phyloP scores from a whole-genome alignment of 2,797 vertebrate genomes.

The Enteromius fasciolatus region DNA sequence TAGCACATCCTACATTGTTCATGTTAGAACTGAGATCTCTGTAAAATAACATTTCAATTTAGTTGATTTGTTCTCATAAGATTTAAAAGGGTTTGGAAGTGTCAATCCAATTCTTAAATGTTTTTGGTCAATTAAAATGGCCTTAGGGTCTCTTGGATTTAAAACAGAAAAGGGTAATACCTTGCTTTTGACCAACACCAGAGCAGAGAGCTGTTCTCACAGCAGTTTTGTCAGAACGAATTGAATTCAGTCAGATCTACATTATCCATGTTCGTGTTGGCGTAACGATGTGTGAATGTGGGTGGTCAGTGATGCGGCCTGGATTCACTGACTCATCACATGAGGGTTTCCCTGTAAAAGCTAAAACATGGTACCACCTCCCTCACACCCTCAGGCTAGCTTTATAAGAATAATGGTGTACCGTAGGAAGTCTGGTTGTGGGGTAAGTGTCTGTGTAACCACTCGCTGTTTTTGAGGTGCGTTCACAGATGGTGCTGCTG shows the following conservation, averaged over 20 bases:
- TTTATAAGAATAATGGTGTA: conserved; percentile 43
- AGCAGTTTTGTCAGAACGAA: conserved; percentile 46
- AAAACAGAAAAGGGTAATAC: conserved; percentile 24
- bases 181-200: conserved; percentile 41
- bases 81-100: background rate
- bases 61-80: background rate
- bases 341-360: conserved; percentile 70
- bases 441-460: conserved; percentile 69
- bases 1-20: background rate
- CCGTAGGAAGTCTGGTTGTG: conserved; percentile 72
- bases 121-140: background rate
- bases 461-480: conserved; percentile 31
- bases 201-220: conserved; percentile 31
- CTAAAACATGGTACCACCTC: conserved; percentile 56
- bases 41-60: background rate
- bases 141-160: background rate
- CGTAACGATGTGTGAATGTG: conserved; percentile 69
- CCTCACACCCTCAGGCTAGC: conserved; percentile 61
- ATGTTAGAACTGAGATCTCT: background rate
- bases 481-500: conserved; percentile 31
- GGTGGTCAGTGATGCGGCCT: conserved; percentile 62
- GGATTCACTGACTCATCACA: conserved; percentile 73
- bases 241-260: conserved; percentile 62
- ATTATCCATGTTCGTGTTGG: conserved; percentile 67
- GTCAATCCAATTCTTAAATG: background rate